Percentiles rank a stretch among this genome's conserved stretches.
These are phyloP conservation scores for Sebastes goodei DNA, from an alignment of 2,797 vertebrate genomes.

Conservation along the genomic window DNA sequence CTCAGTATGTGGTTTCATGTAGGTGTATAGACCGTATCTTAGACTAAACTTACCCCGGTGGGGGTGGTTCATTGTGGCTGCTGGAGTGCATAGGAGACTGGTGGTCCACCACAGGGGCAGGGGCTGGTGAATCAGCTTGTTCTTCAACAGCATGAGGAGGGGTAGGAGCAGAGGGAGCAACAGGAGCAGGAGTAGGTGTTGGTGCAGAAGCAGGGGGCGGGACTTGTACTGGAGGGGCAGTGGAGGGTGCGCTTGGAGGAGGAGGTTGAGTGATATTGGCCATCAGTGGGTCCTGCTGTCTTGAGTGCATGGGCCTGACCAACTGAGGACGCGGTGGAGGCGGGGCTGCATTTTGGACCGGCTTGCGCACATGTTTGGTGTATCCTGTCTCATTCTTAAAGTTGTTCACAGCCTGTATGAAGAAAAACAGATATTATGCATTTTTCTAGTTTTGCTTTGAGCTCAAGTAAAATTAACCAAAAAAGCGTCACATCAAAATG, in stretches of 20 bases:
- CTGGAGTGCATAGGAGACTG: conserved; percentile 56
- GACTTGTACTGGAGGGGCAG: conserved; percentile 27
- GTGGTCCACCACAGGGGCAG: conserved; percentile 40
- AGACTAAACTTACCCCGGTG: conserved; percentile 62
- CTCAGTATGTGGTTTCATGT: neutral
- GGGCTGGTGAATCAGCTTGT: conserved; percentile 40
- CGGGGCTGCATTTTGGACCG: conserved; percentile 75
- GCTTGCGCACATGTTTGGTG: conserved; percentile 86
- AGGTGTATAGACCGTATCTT: neutral
- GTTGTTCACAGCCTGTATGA: conserved; percentile 93
- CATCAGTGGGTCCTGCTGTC: conserved; percentile 94
- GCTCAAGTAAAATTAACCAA: neutral
- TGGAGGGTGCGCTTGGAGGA: neutral
- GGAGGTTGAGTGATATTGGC: conserved; percentile 43
- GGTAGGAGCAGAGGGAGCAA: conserved; percentile 15
- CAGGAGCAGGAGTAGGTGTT: neutral
- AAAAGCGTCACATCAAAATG: neutral
- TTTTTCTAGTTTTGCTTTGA: neutral
- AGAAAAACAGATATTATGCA: neutral
- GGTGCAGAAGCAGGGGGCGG: neutral
- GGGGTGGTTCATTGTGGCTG: conserved; percentile 71
- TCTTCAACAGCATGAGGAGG: conserved; percentile 50
- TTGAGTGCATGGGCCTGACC: conserved; percentile 83
- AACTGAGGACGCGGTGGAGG: conserved; percentile 84
- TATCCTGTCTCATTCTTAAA: conserved; percentile 98